Evolutionary conservation across 2,797 vertebrate genomes (phyloP), one percentile per base, ranked within the genome.

Genomic region (Siniperca scherzeri): DNA sequence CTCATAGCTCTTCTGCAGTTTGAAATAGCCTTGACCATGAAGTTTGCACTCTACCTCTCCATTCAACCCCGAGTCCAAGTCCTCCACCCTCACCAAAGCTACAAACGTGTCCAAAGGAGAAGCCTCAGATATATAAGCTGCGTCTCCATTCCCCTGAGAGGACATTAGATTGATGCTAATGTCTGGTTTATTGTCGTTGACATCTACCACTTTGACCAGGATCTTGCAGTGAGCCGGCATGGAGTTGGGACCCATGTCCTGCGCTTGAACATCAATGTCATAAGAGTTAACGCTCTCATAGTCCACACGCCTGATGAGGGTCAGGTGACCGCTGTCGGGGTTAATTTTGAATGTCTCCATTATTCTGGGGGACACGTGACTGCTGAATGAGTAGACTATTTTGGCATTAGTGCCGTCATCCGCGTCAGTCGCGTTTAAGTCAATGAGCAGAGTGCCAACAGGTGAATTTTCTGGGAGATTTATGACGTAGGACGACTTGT

Each of bases 211-310:
- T 87, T 98, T 97, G 70, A 99, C 97, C 84, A 98, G 95, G 91
- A 99, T 98, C 93, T 98, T 99, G 94, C 98, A 99, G 82, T 99
- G 98, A 25, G 97, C 98, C 0, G 98, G 98, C 93, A 99, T 99
- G 2, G 98, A 98, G 94, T 99, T 99, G 0, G 98, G 98, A 79
- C 98, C 98, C 96, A 98, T 89, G 87, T 99, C 98, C 87, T 99
- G 98, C 38, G 98, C 98, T 80, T 99, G 98, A 2, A 97, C 97
- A 2, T 99, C 98, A 12, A 99, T 98, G 90, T 99, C 98, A 4
- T 98, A 99, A 1, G 97, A 99, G 82, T 96, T 97, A 2, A 94
- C 93, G 1, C 93, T 88, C 86, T 99, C 98, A 3, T 97, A 98
- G 96, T 99, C 98, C 93, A 99, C 96, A 19, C 96, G 97, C 76